A percentile compares a stretch with the other conserved stretches of the same genome.
Evolutionary conservation across 2,888 invertebrate genomes (phyloP).

Genomic region (Cerceris rybyensis): DNA sequence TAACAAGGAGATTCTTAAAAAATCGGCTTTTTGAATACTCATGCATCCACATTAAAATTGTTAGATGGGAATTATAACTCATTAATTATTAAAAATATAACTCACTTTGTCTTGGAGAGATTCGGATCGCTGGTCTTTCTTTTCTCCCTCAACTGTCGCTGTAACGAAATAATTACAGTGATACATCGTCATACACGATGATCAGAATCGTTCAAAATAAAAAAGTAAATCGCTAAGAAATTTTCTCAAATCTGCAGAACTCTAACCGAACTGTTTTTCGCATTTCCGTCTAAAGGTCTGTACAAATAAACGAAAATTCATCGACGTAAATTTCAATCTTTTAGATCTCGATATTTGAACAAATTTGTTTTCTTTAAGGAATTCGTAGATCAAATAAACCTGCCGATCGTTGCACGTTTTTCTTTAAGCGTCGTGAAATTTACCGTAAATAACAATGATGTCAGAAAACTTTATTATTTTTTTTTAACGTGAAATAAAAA

Average conservation of each 20-base stretch:
- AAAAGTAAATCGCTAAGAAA: too few relatives aligned
- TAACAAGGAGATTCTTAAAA: too few relatives aligned
- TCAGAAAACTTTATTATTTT: not conserved
- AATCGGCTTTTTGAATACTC: too few relatives aligned
- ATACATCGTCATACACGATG: conserved; percentile 11
- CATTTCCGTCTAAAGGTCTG: not conserved
- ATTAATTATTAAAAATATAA: conserved; percentile 58
- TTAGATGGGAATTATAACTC: not conserved
- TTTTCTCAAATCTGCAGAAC: not conserved
- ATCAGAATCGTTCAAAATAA: too few relatives aligned
- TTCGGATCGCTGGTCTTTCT: conserved; percentile 92
- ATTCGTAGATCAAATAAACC: conserved; percentile 8
- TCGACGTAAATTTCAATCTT: not conserved
- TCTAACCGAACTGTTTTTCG: not conserved
- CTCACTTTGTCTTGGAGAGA: conserved; percentile 88
- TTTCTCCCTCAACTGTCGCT: conserved; percentile 87
- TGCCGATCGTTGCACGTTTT: not conserved
- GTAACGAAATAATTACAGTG: conserved; percentile 74
- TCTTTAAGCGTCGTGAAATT: not conserved
- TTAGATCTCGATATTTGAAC: not conserved
- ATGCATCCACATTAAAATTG: not conserved
- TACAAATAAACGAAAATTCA: conserved; percentile 11
- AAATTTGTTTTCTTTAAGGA: not conserved
- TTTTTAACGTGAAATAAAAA: not conserved
- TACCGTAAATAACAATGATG: not conserved